Base-by-base conservation (phyloP, 2,113 vertebrate genomes). In the Atractosteus spatula region DNA sequence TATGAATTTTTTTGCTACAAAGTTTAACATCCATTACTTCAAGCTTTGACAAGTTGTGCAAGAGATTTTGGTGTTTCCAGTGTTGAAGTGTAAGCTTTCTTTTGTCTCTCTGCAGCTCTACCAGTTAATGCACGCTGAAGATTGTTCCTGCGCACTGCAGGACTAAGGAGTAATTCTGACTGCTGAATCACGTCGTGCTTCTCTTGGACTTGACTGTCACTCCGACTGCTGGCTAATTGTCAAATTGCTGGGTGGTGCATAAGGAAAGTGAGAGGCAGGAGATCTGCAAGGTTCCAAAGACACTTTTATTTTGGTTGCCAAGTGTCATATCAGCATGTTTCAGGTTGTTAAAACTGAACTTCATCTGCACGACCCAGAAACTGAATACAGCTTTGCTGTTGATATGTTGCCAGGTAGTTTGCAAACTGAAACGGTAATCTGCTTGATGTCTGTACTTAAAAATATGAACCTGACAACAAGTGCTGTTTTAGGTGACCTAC, bases 61-160 rank as follows among this genome's bases (percentile, higher is more conserved):
- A 10, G 5, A 59, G 2, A 5, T 59, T 59, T 13, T 13, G 3
- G 14, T 59, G 12, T 14, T 5, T 59, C n/a, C 11, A 13, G 7
- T 59, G 29, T 29, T 29, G 29, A 29, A 59, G 41, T 61, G 11
- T 55, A 59, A 42, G 7, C 42, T 17, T 54, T 67, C 55, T 56
- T 42, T 55, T 45, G 41, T 41, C 41, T 56, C 42, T 57, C 47
- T 8, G n/a, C 67, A 74, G 73, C 11, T n/a, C 66, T 41, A 55
- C 4, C 72, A 74, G 73, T 56, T 74, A 74, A 63, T 74, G 43
- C 68, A 42, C 7, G 29, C 67, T 69, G 73, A 63, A n/a, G 16
- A 69, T 16, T 59, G 51, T 51, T 51, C 47, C 47, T 51, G 47
- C 47, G 47, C 10, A 51, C 47, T 7, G 45, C 8, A 54, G 13